Conservation (phyloP, 2,113 vertebrate genomes). For the Origma solitaria region DNA sequence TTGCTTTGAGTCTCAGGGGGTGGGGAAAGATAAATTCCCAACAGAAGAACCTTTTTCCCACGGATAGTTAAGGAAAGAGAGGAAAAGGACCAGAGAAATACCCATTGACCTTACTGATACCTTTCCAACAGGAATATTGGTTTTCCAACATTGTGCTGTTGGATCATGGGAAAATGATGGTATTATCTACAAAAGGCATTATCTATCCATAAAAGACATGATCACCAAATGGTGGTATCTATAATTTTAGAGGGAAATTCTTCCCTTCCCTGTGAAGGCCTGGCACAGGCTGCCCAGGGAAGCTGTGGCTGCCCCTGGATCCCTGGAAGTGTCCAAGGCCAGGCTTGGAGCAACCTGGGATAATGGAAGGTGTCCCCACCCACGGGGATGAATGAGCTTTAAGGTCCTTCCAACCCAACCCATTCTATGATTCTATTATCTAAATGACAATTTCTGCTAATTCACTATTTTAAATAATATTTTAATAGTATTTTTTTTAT, state of each 20-base stretch:
- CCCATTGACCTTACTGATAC: not conserved
- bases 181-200: not conserved
- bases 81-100: not conserved
- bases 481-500: not conserved
- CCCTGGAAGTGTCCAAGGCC: not conserved
- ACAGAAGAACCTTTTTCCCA: not conserved
- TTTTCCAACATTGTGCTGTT: not conserved
- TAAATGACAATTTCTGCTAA: not conserved
- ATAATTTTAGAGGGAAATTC: not conserved
- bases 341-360: not conserved
- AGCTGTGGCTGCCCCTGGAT: not conserved
- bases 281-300: not conserved
- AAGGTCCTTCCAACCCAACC: not conserved
- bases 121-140: not conserved
- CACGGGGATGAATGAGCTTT: not conserved
- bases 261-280: not conserved
- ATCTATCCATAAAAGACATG: not conserved
- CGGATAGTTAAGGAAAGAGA: not conserved
- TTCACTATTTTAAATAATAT: not conserved
- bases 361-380: not conserved
- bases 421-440: not conserved
- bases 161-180: not conserved
- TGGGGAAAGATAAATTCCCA: not conserved
- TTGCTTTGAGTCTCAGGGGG: not conserved
- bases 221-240: not conserved